phyloP scores from a whole-genome alignment of 1,140 invertebrate genomes.

The Aphaenogaster rudis region DNA sequence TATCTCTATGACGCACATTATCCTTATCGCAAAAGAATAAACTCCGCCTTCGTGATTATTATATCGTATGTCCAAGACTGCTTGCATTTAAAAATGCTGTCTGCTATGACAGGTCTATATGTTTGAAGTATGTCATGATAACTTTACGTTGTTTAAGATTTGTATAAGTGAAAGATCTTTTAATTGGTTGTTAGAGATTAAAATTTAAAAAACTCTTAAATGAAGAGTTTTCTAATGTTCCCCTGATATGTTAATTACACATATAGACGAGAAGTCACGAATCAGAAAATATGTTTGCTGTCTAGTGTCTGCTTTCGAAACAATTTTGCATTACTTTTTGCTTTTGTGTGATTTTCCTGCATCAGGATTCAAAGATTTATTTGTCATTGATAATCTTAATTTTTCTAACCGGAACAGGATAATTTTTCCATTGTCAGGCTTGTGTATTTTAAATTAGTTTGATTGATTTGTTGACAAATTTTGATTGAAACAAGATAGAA shows the following conservation, averaged over 20 bases:
- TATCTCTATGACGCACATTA: neutral
- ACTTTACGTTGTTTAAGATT: neutral
- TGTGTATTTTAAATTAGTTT: neutral
- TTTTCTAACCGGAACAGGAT: neutral
- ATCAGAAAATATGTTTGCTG: neutral
- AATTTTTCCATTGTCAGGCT: neutral
- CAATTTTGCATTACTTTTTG: neutral
- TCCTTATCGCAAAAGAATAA: neutral
- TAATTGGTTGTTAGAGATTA: neutral
- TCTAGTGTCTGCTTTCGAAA: neutral
- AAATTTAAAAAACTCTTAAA: neutral
- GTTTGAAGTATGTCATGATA: neutral
- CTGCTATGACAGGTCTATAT: neutral
- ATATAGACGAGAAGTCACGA: neutral
- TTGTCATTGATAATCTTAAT: neutral
- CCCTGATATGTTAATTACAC: neutral
- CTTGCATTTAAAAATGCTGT: neutral
- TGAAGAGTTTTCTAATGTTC: neutral
- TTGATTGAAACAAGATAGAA: neutral
- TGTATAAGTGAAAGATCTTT: neutral
- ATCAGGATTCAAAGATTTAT: too few relatives aligned
- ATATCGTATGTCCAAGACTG: neutral
- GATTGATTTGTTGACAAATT: neutral
- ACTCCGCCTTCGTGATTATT: neutral
- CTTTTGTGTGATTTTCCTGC: neutral